A percentile compares a stretch with the other conserved stretches of the same genome.
Conservation (phyloP, 2,113 vertebrate species). For the Pholis gunnellus region DNA sequence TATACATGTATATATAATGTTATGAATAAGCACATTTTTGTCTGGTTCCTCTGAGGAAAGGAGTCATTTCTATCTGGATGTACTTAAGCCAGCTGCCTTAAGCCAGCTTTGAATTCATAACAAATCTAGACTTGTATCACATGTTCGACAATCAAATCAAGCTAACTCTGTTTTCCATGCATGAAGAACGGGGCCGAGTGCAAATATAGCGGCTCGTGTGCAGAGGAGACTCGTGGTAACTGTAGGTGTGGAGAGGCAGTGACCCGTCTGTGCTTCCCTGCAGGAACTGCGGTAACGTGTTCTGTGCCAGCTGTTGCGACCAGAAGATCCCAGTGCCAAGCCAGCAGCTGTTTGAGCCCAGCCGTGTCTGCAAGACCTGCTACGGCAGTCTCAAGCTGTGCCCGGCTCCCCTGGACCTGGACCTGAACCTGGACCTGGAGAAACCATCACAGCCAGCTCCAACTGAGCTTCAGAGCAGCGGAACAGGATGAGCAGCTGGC, state of each 20-base stretch:
- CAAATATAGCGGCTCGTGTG: neutral
- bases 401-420: slow-evolving; percentile 84
- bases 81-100: no score
- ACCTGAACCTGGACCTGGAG: slow-evolving; percentile 83
- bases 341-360: slow-evolving; percentile 97
- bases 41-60: neutral
- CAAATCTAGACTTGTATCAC: neutral
- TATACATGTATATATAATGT: no score
- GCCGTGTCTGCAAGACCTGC: slow-evolving; percentile 94
- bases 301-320: slow-evolving; percentile 97
- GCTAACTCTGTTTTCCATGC: neutral
- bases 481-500: slow-evolving; percentile 7
- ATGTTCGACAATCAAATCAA: neutral
- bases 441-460: slow-evolving; percentile 93
- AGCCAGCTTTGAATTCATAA: neutral
- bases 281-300: slow-evolving; percentile 98
- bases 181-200: slow-evolving; percentile 16
- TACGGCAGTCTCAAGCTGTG: slow-evolving; percentile 90
- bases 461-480: slow-evolving; percentile 82
- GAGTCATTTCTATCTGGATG: neutral
- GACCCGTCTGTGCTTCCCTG: slow-evolving; percentile 28
- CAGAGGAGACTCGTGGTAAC: slow-evolving; percentile 10
- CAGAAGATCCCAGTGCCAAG: slow-evolving; percentile 99
- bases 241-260: slow-evolving; percentile 25
- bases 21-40: neutral